Conservation (phyloP, 2,888 invertebrate genomes). For the Chelonus formosanus region DNA sequence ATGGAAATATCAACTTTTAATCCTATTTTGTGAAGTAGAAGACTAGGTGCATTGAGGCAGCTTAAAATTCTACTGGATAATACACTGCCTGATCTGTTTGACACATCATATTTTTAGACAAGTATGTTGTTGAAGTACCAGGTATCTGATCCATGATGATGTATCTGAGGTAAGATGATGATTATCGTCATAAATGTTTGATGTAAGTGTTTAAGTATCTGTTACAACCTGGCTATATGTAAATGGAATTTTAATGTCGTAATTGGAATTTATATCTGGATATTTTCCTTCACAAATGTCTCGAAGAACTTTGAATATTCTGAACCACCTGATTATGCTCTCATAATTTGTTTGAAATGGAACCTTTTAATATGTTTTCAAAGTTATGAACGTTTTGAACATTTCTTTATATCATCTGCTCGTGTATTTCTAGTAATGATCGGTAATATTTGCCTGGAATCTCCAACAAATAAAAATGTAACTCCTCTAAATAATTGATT, state of each 20-base stretch:
- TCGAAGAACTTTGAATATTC: too few species aligned
- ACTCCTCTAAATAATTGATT: slow-evolving; percentile 41
- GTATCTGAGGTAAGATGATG: too few species aligned
- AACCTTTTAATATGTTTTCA: slow-evolving; percentile 38
- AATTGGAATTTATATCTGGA: too few species aligned
- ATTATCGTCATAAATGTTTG: too few species aligned
- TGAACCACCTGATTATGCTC: slow-evolving; percentile 18
- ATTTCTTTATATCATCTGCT: slow-evolving; percentile 47
- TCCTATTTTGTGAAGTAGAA: background rate
- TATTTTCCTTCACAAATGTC: too few species aligned
- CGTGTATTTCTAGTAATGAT: slow-evolving; percentile 43
- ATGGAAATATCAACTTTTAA: background rate
- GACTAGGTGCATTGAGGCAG: too few species aligned
- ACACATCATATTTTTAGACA: background rate
- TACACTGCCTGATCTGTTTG: too few species aligned
- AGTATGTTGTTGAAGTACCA: background rate
- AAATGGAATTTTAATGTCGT: too few species aligned
- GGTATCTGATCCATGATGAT: background rate
- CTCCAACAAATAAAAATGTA: slow-evolving; percentile 44
- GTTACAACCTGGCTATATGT: too few species aligned
- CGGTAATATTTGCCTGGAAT: slow-evolving; percentile 50
- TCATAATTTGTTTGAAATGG: slow-evolving; percentile 34
- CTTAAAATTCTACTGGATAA: too few species aligned
- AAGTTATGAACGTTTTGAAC: slow-evolving; percentile 38
- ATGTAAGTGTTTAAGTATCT: too few species aligned